Conservation (phyloP, 2,888 invertebrate genomes). For the Spialia ferax region DNA sequence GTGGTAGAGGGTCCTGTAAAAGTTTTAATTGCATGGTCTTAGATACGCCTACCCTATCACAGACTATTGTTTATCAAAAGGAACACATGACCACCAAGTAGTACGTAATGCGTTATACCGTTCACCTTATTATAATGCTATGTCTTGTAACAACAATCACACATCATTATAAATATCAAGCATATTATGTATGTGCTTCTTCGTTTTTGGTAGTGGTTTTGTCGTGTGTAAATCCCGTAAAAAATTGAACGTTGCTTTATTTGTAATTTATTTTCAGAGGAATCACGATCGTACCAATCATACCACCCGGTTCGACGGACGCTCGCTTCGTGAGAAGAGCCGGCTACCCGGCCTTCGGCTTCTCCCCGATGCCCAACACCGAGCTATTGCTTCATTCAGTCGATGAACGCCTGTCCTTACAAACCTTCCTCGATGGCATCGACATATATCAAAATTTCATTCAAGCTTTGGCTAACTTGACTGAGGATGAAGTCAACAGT, state of each 20-base stretch:
- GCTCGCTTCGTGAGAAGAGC: conserved; percentile 91
- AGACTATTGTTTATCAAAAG: too few relatives aligned
- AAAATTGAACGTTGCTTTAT: not conserved
- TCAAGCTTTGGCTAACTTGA: conserved; percentile 44
- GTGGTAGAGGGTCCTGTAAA: too few relatives aligned
- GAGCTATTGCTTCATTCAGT: conserved; percentile 93
- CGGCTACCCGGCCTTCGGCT: conserved; percentile 93
- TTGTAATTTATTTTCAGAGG: conserved; percentile 69
- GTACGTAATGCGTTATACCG: too few relatives aligned
- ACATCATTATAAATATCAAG: too few relatives aligned
- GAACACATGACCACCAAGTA: too few relatives aligned
- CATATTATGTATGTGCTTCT: too few relatives aligned
- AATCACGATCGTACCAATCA: conserved; percentile 80
- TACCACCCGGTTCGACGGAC: conserved; percentile 92
- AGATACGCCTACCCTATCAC: too few relatives aligned
- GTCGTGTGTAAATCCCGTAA: not conserved
- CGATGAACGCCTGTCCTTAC: conserved; percentile 91
- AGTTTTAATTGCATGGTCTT: too few relatives aligned
- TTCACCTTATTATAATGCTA: too few relatives aligned
- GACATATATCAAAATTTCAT: conserved; percentile 89
- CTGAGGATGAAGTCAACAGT: conserved; percentile 23
- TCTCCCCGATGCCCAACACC: conserved; percentile 94
- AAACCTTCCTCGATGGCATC: conserved; percentile 90
- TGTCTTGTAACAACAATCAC: too few relatives aligned
- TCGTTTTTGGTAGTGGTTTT: not conserved